Percentiles rank a stretch among this genome's conserved stretches.
phyloP scores from a whole-genome alignment of 2,797 vertebrate genomes.

The Anguilla obscura region DNA sequence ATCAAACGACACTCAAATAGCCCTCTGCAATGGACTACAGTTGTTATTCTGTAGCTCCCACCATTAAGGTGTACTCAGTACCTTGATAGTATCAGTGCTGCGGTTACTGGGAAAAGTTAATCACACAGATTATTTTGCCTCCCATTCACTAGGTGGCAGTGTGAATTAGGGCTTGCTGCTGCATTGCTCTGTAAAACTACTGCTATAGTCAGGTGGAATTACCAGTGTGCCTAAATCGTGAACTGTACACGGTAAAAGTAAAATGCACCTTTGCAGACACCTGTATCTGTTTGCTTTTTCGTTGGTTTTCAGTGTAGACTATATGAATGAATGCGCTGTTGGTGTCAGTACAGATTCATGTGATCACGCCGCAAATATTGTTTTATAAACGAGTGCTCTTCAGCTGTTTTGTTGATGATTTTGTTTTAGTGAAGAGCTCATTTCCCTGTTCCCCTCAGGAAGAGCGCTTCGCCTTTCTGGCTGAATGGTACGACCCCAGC shows the following conservation, averaged over 20 bases:
- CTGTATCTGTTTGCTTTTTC: too few species aligned
- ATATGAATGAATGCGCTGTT: neutral
- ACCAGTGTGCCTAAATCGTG: neutral
- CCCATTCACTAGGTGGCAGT: slow-evolving; percentile 23
- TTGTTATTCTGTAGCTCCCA: too few species aligned
- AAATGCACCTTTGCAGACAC: too few species aligned
- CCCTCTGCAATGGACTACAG: too few species aligned
- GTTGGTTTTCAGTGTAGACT: too few species aligned
- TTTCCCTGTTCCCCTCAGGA: slow-evolving; percentile 65
- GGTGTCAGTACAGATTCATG: neutral
- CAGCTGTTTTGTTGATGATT: neutral
- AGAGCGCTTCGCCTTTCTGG: slow-evolving; percentile 86
- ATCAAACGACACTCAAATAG: too few species aligned
- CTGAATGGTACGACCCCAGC: slow-evolving; percentile 90
- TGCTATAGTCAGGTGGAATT: neutral
- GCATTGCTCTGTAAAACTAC: neutral
- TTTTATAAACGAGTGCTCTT: neutral
- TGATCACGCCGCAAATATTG: neutral
- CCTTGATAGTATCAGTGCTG: too few species aligned
- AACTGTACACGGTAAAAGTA: neutral
- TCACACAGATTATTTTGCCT: neutral
- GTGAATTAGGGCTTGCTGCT: slow-evolving; percentile 3
- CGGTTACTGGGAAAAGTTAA: too few species aligned
- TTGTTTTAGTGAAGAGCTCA: neutral
- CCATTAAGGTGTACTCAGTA: too few species aligned